Conservation (phyloP, 1,140 invertebrate species). For the Lasioglossum baleicum region DNA sequence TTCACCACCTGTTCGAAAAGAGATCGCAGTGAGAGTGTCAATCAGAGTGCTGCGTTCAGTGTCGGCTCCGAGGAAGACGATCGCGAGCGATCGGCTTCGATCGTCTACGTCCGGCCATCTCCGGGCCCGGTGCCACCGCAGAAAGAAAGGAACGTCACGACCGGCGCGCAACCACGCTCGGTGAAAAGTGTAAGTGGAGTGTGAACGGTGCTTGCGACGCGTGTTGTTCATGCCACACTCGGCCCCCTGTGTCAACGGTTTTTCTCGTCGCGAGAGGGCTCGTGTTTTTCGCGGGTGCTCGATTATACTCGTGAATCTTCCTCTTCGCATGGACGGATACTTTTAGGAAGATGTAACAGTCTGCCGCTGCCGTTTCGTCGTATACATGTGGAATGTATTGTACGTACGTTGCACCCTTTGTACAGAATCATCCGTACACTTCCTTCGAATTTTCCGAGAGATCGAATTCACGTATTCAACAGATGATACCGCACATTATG, state of each 20-base stretch:
- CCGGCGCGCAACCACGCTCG: conserved; percentile 14
- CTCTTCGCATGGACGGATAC: background rate
- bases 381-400: conserved; percentile 12
- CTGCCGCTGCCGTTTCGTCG: background rate
- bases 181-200: conserved; percentile 63
- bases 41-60: conserved; percentile 16
- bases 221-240: conserved; percentile 17
- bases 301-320: background rate
- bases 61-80: conserved; percentile 20
- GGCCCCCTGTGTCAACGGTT: conserved; percentile 36
- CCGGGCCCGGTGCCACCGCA: background rate
- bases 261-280: conserved; percentile 5
- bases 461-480: background rate
- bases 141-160: conserved; percentile 46
- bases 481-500: too few relatives aligned
- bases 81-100: conserved; percentile 44
- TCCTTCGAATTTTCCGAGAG: too few relatives aligned
- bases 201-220: conserved; percentile 38
- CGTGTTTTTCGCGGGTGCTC: conserved; percentile 1
- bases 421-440: background rate
- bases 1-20: conserved; percentile 29
- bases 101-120: conserved; percentile 51
- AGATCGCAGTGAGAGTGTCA: background rate
- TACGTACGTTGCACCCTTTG: conserved; percentile 11
- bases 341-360: conserved; percentile 20